phyloP scores from a whole-genome alignment of 2,888 invertebrate species.

The Catocala fraxini region DNA sequence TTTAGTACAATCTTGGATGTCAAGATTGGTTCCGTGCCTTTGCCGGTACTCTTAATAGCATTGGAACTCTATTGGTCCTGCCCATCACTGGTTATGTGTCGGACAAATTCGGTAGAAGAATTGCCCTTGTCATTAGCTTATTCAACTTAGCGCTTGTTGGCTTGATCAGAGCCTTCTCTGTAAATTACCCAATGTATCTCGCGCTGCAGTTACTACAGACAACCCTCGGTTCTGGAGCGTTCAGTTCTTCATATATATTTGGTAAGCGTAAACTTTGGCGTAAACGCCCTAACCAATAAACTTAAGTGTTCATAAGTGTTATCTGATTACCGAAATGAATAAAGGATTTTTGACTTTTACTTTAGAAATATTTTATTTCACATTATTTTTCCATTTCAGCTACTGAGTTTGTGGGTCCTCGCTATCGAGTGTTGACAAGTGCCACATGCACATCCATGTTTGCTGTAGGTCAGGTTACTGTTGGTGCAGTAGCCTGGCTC shows the following conservation, averaged over 20 bases:
- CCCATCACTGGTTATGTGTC: slow-evolving; percentile 91
- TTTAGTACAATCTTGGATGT: slow-evolving; percentile 89
- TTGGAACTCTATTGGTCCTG: slow-evolving; percentile 90
- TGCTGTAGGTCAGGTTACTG: slow-evolving; percentile 90
- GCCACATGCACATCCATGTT: slow-evolving; percentile 91
- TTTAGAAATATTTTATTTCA: too few species aligned
- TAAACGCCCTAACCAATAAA: too few species aligned
- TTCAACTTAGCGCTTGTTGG: slow-evolving; percentile 80
- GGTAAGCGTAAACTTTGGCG: too few species aligned
- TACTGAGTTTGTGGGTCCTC: slow-evolving; percentile 92
- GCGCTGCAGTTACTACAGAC: slow-evolving; percentile 85
- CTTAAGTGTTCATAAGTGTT: too few species aligned
- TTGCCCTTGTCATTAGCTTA: slow-evolving; percentile 81
- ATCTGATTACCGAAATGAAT: too few species aligned
- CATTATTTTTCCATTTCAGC: slow-evolving; percentile 73
- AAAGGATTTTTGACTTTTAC: too few species aligned
- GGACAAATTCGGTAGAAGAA: slow-evolving; percentile 88
- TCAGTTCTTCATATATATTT: slow-evolving; percentile 81
- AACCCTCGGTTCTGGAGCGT: slow-evolving; percentile 83
- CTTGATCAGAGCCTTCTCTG: slow-evolving; percentile 85
- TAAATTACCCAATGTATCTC: slow-evolving; percentile 86
- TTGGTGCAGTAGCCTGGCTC: slow-evolving; percentile 90
- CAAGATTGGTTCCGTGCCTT: slow-evolving; percentile 91
- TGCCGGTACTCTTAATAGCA: slow-evolving; percentile 91
- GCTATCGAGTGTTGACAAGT: slow-evolving; percentile 90